These are phyloP conservation scores for Andrena minutula DNA, from an alignment of 2,888 invertebrate genomes.

Conservation along the genomic window DNA sequence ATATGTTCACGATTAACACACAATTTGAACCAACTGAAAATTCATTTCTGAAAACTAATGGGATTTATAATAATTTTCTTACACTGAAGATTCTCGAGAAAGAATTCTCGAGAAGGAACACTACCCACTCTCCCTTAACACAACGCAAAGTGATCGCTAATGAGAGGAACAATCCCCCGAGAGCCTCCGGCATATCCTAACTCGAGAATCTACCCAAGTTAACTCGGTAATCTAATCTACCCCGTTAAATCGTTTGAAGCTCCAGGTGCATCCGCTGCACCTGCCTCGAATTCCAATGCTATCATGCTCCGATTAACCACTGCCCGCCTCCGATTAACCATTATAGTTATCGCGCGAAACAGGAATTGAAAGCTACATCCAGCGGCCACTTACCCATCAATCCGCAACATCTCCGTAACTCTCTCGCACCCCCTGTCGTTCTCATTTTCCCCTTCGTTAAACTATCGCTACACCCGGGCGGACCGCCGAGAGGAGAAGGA, in stretches of 20 bases:
- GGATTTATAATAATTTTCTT: too few relatives aligned
- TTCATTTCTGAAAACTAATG: too few relatives aligned
- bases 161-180: too few relatives aligned
- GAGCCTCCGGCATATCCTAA: neutral
- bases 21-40: too few relatives aligned
- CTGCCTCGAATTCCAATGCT: neutral
- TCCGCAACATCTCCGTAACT: neutral
- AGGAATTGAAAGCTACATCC: neutral
- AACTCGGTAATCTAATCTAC: constrained; percentile 21
- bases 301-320: neutral
- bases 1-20: too few relatives aligned
- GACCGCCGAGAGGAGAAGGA: neutral
- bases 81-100: too few relatives aligned
- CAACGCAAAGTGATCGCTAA: too few relatives aligned
- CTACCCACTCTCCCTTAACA: too few relatives aligned
- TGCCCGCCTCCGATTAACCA: too few relatives aligned
- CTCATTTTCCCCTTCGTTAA: constrained; percentile 5
- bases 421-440: neutral
- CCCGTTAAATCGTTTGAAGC: neutral
- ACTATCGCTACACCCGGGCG: neutral
- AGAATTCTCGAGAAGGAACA: too few relatives aligned
- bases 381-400: neutral
- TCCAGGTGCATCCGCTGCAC: constrained; percentile 11
- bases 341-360: neutral
- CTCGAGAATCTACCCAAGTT: constrained; percentile 5